phyloP scores from a whole-genome alignment of 1,140 invertebrate genomes.

The Philaenus spumarius region DNA sequence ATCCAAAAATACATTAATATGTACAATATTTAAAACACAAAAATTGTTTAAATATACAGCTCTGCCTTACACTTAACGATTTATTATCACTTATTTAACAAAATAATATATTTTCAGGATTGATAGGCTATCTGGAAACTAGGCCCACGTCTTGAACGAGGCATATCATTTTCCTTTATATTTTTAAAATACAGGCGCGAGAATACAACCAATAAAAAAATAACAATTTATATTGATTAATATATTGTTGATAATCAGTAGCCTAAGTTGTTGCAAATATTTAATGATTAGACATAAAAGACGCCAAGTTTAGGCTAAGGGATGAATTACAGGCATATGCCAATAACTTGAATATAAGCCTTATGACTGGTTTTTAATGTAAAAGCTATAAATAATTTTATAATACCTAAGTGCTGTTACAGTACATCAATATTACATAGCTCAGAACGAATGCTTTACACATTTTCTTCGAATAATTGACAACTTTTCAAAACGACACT shows the following conservation, averaged over 20 bases:
- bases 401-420: conserved; percentile 10
- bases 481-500: too few relatives aligned
- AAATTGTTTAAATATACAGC: too few relatives aligned
- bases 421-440: conserved; percentile 9
- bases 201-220: not conserved
- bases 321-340: not conserved
- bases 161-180: too few relatives aligned
- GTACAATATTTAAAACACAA: too few relatives aligned
- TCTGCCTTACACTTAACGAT: too few relatives aligned
- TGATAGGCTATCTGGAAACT: too few relatives aligned
- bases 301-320: not conserved
- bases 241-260: not conserved
- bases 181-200: too few relatives aligned
- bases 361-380: not conserved
- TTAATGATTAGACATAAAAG: not conserved
- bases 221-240: not conserved
- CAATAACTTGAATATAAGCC: not conserved
- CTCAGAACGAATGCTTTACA: conserved; percentile 3
- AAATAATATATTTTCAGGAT: too few relatives aligned
- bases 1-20: too few relatives aligned
- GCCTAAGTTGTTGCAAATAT: not conserved
- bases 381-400: not conserved
- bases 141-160: too few relatives aligned
- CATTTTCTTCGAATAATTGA: not conserved
- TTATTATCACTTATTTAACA: too few relatives aligned